A percentile compares a stretch with the other conserved stretches of the same genome.
Evolutionary conservation across 2,888 invertebrate genomes (phyloP).

Genomic region (Ypsolopha scabrella): DNA sequence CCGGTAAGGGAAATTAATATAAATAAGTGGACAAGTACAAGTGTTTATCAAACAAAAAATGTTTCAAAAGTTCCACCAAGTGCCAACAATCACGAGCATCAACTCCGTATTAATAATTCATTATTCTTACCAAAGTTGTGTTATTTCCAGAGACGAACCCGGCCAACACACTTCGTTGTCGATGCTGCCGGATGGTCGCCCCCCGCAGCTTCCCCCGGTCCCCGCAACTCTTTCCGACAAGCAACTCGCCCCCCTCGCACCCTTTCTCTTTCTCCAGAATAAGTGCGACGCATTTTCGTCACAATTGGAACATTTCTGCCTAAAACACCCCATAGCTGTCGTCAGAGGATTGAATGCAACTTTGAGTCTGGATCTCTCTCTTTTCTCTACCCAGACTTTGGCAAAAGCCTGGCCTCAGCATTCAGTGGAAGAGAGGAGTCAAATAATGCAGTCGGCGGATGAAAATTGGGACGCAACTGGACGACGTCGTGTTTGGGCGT

Average conservation of each 20-base stretch:
- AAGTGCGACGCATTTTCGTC: conserved; percentile 98
- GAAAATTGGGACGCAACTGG: conserved; percentile 94
- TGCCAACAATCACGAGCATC: too few species aligned
- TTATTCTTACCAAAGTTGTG: too few species aligned
- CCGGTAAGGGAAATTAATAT: too few species aligned
- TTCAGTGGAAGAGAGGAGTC: conserved; percentile 92
- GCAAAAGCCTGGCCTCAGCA: conserved; percentile 98
- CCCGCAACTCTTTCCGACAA: conserved; percentile 85
- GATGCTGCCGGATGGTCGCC: conserved; percentile 66
- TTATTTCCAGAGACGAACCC: conserved; percentile 33
- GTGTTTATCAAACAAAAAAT: too few species aligned
- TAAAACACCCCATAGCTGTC: conserved; percentile 97
- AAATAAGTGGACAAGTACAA: too few species aligned
- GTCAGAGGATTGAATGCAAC: conserved; percentile 95
- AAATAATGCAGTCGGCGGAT: conserved; percentile 95
- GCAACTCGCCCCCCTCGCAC: conserved; percentile 92
- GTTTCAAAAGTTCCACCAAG: too few species aligned
- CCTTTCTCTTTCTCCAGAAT: conserved; percentile 94
- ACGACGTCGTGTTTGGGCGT: conserved; percentile 92
- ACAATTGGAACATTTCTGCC: conserved; percentile 96
- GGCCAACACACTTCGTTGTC: conserved; percentile 55
- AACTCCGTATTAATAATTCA: too few species aligned
- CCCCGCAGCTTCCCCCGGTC: conserved; percentile 90
- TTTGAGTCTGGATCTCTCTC: conserved; percentile 95
- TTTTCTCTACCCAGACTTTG: conserved; percentile 98